Evolutionary conservation across 2,113 vertebrate genomes (phyloP).

Genomic region (Aix galericulata): DNA sequence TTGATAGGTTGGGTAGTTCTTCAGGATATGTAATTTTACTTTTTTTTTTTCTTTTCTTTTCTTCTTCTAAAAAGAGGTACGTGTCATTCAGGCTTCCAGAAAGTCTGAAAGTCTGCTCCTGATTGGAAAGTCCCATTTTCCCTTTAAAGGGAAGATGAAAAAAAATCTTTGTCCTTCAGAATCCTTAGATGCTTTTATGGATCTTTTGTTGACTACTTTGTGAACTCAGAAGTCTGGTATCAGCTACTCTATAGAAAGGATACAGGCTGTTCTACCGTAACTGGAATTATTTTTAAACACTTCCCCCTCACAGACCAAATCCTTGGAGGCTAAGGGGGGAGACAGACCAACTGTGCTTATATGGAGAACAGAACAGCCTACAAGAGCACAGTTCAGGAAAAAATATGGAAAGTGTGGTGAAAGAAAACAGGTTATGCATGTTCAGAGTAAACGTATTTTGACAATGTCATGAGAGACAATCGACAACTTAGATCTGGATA

Average conservation of each 20-base stretch:
- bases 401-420: constrained; percentile 46
- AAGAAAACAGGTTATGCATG: neutral
- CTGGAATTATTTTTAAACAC: constrained; percentile 71
- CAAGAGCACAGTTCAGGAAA: constrained; percentile 42
- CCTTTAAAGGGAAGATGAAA: constrained; percentile 44
- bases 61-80: neutral
- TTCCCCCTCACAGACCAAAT: constrained; percentile 25
- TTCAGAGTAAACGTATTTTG: neutral
- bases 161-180: constrained; percentile 13
- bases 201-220: constrained; percentile 62
- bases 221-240: constrained; percentile 64
- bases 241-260: constrained; percentile 65
- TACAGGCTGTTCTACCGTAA: constrained; percentile 52
- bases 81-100: neutral
- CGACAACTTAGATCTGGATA: constrained; percentile 22
- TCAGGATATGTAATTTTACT: neutral
- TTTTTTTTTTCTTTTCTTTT: neutral
- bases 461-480: neutral
- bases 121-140: neutral
- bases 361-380: neutral
- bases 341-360: neutral
- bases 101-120: neutral
- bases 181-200: constrained; percentile 58
- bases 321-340: constrained; percentile 49
- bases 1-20: neutral